Percentiles rank a stretch among this genome's conserved stretches.
These are phyloP conservation scores for Micrastur ruficollis DNA, from an alignment of 2,797 vertebrate species.

Conservation along the genomic window DNA sequence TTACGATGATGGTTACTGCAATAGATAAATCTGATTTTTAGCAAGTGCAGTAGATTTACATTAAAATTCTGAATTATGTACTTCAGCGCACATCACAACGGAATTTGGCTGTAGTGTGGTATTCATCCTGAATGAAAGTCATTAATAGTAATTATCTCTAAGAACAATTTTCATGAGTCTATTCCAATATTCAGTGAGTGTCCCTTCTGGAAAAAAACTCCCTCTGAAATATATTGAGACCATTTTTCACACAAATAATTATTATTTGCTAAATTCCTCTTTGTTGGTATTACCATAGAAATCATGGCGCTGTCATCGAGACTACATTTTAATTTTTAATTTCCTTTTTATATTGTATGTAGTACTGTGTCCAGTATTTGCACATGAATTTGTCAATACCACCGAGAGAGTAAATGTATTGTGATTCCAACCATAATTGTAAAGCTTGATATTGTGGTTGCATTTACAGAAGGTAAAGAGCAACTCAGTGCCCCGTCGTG, in stretches of 20 bases:
- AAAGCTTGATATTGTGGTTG: accelerated
- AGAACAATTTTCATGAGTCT: background rate
- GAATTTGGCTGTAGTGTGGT: background rate
- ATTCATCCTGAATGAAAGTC: background rate
- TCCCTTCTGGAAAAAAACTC: background rate
- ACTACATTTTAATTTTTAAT: background rate
- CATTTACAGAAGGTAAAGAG: accelerated
- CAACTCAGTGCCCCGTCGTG: accelerated
- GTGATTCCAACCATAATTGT: background rate
- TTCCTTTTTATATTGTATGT: background rate
- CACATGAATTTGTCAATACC: background rate
- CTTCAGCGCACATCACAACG: background rate
- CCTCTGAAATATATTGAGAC: background rate
- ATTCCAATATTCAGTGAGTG: background rate
- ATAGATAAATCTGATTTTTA: background rate
- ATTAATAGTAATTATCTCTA: background rate
- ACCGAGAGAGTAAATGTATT: background rate
- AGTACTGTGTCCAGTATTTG: background rate
- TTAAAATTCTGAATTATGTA: background rate
- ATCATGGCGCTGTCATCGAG: background rate
- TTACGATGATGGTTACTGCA: background rate
- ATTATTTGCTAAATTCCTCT: background rate
- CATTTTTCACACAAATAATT: background rate
- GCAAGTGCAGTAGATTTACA: background rate
- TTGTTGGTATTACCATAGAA: background rate